Evolutionary conservation across 2,113 vertebrate species (phyloP).

Genomic region (Chamaetylas fuelleborni): DNA sequence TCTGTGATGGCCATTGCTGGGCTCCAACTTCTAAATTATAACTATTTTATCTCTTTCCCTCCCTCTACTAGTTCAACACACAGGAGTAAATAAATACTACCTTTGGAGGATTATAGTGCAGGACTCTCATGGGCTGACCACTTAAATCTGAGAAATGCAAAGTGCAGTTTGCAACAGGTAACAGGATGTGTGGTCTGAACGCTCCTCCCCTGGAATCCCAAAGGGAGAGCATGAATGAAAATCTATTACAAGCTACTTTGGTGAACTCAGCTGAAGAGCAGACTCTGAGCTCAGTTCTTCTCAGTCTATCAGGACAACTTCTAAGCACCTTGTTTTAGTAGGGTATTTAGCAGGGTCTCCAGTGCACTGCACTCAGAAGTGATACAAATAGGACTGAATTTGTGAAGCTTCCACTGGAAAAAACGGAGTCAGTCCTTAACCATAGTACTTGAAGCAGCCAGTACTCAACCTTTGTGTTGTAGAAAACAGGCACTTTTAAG

Average conservation of each 20-base stretch:
- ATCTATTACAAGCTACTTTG: not conserved
- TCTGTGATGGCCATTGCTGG: not conserved
- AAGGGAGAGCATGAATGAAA: fast-evolving
- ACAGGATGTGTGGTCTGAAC: not conserved
- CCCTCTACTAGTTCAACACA: not conserved
- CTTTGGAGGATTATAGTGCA: not conserved
- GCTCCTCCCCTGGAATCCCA: not conserved
- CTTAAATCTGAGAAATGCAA: not conserved
- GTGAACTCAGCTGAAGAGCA: not conserved
- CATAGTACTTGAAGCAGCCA: not conserved
- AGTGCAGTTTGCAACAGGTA: not conserved
- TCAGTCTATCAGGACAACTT: not conserved
- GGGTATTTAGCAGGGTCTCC: not conserved
- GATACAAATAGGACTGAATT: not conserved
- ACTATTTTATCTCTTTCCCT: not conserved
- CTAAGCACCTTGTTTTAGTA: not conserved
- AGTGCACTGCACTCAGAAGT: not conserved
- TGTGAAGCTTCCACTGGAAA: not conserved
- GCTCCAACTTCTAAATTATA: not conserved
- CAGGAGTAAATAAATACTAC: not conserved
- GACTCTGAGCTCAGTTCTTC: not conserved
- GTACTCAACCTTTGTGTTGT: not conserved
- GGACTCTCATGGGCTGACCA: not conserved
- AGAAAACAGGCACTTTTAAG: constrained; percentile 32
- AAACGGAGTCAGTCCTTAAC: not conserved